A percentile compares a stretch with the other conserved stretches of the same genome.
phyloP scores from a whole-genome alignment of 1,140 invertebrate genomes.

The Battus philenor region DNA sequence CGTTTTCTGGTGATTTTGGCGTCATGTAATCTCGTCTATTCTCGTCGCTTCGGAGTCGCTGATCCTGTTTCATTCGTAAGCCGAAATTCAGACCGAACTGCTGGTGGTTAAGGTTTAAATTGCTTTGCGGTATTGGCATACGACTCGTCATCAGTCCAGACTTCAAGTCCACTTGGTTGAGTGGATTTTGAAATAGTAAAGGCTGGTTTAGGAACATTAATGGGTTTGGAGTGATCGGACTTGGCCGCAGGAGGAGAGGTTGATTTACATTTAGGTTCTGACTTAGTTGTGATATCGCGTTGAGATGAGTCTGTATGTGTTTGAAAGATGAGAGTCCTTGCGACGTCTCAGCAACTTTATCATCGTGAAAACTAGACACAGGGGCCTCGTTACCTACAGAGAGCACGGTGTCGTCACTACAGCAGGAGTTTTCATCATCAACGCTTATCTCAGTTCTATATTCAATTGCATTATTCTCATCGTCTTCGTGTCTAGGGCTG shows the following conservation, averaged over 20 bases:
- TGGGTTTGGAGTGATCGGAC: slow-evolving; percentile 71
- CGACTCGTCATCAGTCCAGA: slow-evolving; percentile 31
- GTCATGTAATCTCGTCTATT: slow-evolving; percentile 42
- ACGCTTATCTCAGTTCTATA: slow-evolving; percentile 60
- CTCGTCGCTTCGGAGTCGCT: slow-evolving; percentile 39
- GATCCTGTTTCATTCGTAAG: slow-evolving; percentile 38
- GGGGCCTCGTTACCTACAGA: slow-evolving; percentile 81
- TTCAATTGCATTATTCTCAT: slow-evolving; percentile 37
- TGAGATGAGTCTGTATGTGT: slow-evolving; percentile 78
- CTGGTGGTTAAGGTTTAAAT: slow-evolving; percentile 38
- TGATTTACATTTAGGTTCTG: slow-evolving; percentile 67
- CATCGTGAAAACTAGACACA: slow-evolving; percentile 31
- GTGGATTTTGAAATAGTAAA: slow-evolving; percentile 62
- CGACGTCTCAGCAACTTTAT: slow-evolving; percentile 32
- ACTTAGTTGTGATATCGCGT: slow-evolving; percentile 77
- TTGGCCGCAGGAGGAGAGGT: slow-evolving; percentile 62
- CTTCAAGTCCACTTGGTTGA: slow-evolving; percentile 56
- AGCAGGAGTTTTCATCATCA: slow-evolving; percentile 76
- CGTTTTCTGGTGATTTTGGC: slow-evolving; percentile 55
- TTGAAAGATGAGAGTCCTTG: slow-evolving; percentile 74
- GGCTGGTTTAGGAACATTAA: slow-evolving; percentile 73
- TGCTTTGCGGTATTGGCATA: slow-evolving; percentile 39
- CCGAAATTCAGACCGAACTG: slow-evolving; percentile 45
- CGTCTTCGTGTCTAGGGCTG: slow-evolving; percentile 51
- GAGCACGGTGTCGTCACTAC: slow-evolving; percentile 81